phyloP scores from a whole-genome alignment of 2,113 vertebrate genomes.

The Oxygymnocypris stewartii region DNA sequence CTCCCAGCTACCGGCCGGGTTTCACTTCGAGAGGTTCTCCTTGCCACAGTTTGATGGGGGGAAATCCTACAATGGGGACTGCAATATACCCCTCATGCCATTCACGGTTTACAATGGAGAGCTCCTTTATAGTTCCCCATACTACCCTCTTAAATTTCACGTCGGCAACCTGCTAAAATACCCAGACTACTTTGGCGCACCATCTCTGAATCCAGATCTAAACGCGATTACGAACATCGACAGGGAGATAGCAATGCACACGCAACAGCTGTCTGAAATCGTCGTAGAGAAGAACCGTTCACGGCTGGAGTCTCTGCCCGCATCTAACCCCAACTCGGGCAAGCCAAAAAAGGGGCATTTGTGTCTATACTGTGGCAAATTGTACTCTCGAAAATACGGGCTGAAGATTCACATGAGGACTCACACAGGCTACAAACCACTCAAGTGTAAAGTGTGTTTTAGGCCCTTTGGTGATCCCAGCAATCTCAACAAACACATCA shows the following conservation, averaged over 20 bases:
- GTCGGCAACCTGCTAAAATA: slow-evolving; percentile 92
- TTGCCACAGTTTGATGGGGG: slow-evolving; percentile 85
- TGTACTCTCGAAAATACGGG: slow-evolving; percentile 98
- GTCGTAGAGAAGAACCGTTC: slow-evolving; percentile 86
- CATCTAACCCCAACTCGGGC: slow-evolving; percentile 67
- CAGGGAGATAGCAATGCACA: slow-evolving; percentile 93
- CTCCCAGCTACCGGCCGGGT: slow-evolving; percentile 76
- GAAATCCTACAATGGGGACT: slow-evolving; percentile 85
- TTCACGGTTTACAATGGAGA: slow-evolving; percentile 94
- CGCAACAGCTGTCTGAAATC: slow-evolving; percentile 91
- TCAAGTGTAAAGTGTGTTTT: slow-evolving; percentile 97
- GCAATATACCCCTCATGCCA: slow-evolving; percentile 88
- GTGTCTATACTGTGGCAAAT: slow-evolving; percentile 95
- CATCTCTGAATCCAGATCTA: slow-evolving; percentile 83
- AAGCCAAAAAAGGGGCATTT: slow-evolving; percentile 94
- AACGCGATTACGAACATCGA: slow-evolving; percentile 89
- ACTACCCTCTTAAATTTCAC: slow-evolving; percentile 93
- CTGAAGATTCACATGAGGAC: slow-evolving; percentile 99
- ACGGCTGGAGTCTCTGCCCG: slow-evolving; percentile 76
- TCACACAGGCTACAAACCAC: slow-evolving; percentile 97
- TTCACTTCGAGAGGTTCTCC: slow-evolving; percentile 87
- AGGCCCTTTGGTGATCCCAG: slow-evolving; percentile 97
- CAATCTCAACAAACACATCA: slow-evolving; percentile 98
- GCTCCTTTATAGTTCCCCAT: slow-evolving; percentile 89
- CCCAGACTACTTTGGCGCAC: slow-evolving; percentile 88